Conservation (phyloP, 1,140 invertebrate genomes). For the Cyclargus thomasi region DNA sequence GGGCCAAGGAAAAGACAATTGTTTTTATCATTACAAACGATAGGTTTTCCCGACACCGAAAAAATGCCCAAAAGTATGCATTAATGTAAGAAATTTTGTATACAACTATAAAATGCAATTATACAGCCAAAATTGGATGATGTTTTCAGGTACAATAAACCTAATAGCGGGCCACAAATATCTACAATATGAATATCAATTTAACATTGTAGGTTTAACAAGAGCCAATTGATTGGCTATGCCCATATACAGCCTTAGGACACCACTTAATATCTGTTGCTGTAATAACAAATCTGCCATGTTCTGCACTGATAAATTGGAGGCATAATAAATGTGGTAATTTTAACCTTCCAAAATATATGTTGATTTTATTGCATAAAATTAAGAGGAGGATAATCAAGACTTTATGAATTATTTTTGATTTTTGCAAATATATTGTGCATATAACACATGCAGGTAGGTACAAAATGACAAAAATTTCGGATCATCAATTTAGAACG, state of each 20-base stretch:
- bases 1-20: no score
- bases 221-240: constrained; percentile 6
- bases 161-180: neutral
- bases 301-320: constrained; percentile 2
- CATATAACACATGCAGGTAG: no score
- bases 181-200: constrained; percentile 5
- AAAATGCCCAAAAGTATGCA: no score
- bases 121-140: neutral
- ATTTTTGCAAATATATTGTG: no score
- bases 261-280: neutral
- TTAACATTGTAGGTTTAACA: constrained; percentile 8
- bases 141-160: neutral
- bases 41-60: no score
- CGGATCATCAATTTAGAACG: no score
- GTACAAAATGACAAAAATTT: no score
- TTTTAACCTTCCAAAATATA: neutral
- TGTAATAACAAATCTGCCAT: neutral
- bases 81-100: no score
- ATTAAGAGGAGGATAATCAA: neutral
- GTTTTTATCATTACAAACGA: no score
- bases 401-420: no score
- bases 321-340: neutral
- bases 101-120: neutral
- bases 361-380: neutral
- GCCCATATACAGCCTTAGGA: constrained; percentile 5